Base-by-base conservation (phyloP, 92 coral and sea anemone genomes). In the Palythoa grandis region DNA sequence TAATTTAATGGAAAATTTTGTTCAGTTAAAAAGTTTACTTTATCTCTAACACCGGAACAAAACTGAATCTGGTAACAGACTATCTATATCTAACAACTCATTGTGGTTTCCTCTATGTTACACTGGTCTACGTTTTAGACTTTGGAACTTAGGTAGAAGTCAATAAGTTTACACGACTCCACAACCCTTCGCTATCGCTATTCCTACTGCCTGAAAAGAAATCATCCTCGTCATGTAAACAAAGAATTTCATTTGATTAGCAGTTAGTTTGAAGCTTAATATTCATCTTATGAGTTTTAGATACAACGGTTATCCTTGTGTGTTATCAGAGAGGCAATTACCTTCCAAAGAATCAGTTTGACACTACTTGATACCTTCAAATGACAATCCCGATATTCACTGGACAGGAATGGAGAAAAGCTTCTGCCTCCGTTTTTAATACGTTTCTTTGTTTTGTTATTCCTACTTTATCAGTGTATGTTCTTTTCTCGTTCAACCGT, bases 401-500 rank as follows among this genome's bases (percentile, higher is more conserved):
- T 57, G 4, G n/a, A 13, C 63, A 3, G 16, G 63, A 15, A 14
- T 15, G 12, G 6, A 11, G 17, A 13, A 12, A 13, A 25, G 6
- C 20, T 29, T 69, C 74, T 24, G 19, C 6, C 3, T 2, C 1
- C 5, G 25, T 9, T 67, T 14, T 5, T 22, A 66, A 20, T 69
- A 25, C 0, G 39, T 24, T 24, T 11, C 35, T 5, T 69, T 3
- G 2, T 7, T 5, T 69, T 3, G 2, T 7, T 68, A 10, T 23
- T 68, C 2, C 5, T 24, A 12, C 16, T 56, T 29, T 29, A 29
- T 29, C 35, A 5, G 54, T 52, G 56, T 52, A 1, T 13, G 56
- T 61, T n/a, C 23, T 61, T 14, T 61, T 61, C n/a, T 61, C 68
- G 68, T n/a, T 65, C 70, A 65, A 65, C 70, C 70, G 70, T 65